Evolutionary conservation across 2,888 invertebrate genomes (phyloP).

Genomic region (Oegoconia quadripuncta): DNA sequence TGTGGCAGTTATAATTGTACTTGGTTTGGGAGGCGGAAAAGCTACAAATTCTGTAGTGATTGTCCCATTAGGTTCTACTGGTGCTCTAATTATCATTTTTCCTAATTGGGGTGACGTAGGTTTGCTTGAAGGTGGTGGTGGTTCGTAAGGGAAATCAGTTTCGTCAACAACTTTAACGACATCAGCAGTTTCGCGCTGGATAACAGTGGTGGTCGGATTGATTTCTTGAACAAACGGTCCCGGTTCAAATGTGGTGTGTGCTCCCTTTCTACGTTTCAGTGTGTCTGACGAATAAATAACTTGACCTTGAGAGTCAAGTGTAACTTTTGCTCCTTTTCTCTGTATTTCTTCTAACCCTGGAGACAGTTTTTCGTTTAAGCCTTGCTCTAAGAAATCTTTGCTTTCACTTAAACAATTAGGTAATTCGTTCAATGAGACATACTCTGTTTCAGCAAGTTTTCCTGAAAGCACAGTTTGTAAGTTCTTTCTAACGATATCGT

Average conservation of each 20-base stretch:
- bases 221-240: conserved; percentile 89
- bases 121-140: conserved; percentile 56
- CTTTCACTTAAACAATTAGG: conserved; percentile 76
- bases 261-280: conserved; percentile 86
- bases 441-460: conserved; percentile 84
- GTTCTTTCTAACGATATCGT: conserved; percentile 83
- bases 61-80: conserved; percentile 60
- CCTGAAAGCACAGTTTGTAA: conserved; percentile 80
- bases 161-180: conserved; percentile 62
- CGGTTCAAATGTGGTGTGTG: conserved; percentile 92
- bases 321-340: conserved; percentile 87
- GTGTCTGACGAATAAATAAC: conserved; percentile 94
- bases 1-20: conserved; percentile 81
- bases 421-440: conserved; percentile 89
- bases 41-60: conserved; percentile 78
- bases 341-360: conserved; percentile 62
- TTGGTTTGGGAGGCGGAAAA: conserved; percentile 76
- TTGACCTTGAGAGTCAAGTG: conserved; percentile 91
- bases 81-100: conserved; percentile 81
- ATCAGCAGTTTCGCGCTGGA: conserved; percentile 63
- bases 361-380: conserved; percentile 48
- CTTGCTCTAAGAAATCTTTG: conserved; percentile 64
- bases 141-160: conserved; percentile 68
- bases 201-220: conserved; percentile 55
- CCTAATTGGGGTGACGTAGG: conserved; percentile 83